phyloP scores from a whole-genome alignment of 2,113 vertebrate species.

The Onychorhynchus coronatus region DNA sequence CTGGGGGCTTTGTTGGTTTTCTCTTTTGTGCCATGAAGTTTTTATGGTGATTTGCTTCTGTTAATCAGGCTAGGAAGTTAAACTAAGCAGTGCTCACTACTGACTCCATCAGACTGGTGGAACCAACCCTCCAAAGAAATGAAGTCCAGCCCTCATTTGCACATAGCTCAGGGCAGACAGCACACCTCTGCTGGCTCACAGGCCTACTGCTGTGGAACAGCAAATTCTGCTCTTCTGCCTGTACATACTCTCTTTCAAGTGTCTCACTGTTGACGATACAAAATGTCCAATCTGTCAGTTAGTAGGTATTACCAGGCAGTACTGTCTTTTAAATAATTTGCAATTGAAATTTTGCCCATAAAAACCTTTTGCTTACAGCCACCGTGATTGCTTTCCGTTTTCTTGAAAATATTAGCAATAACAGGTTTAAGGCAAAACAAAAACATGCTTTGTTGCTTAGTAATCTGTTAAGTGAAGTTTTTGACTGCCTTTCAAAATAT shows the following conservation, averaged over 20 bases:
- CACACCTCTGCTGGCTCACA: not conserved
- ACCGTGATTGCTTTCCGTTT: not conserved
- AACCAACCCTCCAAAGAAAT: not conserved
- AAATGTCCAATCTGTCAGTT: not conserved
- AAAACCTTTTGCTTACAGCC: not conserved
- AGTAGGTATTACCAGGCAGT: not conserved
- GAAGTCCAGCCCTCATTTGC: not conserved
- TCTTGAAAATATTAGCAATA: not conserved
- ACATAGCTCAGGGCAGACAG: rapidly evolving
- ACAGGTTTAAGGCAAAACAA: not conserved
- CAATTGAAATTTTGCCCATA: not conserved
- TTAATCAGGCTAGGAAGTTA: not conserved
- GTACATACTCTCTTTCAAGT: not conserved
- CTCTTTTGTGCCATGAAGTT: not conserved
- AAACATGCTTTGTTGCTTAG: not conserved
- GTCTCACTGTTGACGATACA: not conserved
- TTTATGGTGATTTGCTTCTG: not conserved
- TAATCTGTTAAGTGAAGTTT: not conserved
- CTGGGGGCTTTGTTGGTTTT: not conserved
- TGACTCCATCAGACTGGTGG: not conserved
- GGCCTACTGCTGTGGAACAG: rapidly evolving
- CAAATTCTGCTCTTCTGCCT: not conserved
- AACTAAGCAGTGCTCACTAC: not conserved
- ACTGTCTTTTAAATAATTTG: not conserved
- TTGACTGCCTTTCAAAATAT: not conserved